Percentiles rank a stretch among this genome's conserved stretches.
Conservation (phyloP, 2,888 invertebrate genomes). For the Sphaerophoria taeniata region DNA sequence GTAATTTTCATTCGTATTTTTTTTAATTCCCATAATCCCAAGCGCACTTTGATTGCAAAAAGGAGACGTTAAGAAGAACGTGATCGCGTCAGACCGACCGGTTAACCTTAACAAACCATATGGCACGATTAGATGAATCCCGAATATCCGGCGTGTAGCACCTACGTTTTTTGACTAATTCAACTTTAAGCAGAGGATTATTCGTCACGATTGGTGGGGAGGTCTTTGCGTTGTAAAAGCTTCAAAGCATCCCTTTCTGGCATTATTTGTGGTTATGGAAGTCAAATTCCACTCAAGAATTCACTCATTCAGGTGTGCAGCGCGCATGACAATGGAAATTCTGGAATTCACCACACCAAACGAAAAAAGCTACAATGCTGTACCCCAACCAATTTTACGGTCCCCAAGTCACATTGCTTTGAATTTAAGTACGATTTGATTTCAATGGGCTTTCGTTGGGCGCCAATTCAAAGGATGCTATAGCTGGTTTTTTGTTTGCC, state of each 20-base stretch:
- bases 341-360: slow-evolving; percentile 68
- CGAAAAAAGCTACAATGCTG: slow-evolving; percentile 6
- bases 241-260: slow-evolving; percentile 45
- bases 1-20: not conserved
- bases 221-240: slow-evolving; percentile 61
- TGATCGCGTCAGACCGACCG: slow-evolving; percentile 56
- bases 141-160: slow-evolving; percentile 73
- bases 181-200: slow-evolving; percentile 73
- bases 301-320: slow-evolving; percentile 36
- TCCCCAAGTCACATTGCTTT: slow-evolving; percentile 36
- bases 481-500: slow-evolving; percentile 34
- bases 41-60: slow-evolving; percentile 12
- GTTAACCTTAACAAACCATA: slow-evolving; percentile 59
- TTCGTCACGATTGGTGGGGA: slow-evolving; percentile 70
- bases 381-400: slow-evolving; percentile 40
- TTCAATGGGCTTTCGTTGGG: slow-evolving; percentile 66
- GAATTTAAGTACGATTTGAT: slow-evolving; percentile 62
- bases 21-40: slow-evolving; percentile 20
- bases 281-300: slow-evolving; percentile 20
- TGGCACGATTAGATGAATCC: slow-evolving; percentile 62
- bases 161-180: slow-evolving; percentile 74
- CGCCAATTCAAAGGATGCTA: slow-evolving; percentile 61
- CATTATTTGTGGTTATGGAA: not conserved
- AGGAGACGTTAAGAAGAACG: slow-evolving; percentile 33
- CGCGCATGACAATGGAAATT: slow-evolving; percentile 52